Evolutionary conservation across 2,888 invertebrate species (phyloP).

Genomic region (Pediacus dermestoides): DNA sequence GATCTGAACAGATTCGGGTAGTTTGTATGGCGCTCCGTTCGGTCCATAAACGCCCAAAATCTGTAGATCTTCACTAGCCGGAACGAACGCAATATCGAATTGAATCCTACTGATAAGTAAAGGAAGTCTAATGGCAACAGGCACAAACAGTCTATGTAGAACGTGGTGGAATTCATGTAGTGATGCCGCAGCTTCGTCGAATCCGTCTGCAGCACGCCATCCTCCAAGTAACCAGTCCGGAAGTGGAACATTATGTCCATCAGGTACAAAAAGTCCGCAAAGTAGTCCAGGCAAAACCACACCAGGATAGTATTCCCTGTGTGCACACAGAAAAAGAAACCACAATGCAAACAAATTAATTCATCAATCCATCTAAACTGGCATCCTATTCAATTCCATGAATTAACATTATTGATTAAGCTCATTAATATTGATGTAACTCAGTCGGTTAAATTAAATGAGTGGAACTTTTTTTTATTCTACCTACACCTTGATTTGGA

Average conservation of each 20-base stretch:
- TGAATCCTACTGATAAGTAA: constrained; percentile 93
- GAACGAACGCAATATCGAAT: constrained; percentile 93
- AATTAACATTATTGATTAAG: too few relatives aligned
- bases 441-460: too few relatives aligned
- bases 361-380: too few relatives aligned
- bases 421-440: too few relatives aligned
- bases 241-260: constrained; percentile 97
- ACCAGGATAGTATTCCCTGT: constrained; percentile 80
- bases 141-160: constrained; percentile 98
- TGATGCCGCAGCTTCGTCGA: constrained; percentile 88
- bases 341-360: background rate
- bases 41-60: constrained; percentile 98
- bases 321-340: too few relatives aligned
- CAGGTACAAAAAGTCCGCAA: constrained; percentile 93
- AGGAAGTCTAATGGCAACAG: constrained; percentile 96
- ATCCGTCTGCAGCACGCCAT: constrained; percentile 96
- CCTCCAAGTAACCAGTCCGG: constrained; percentile 94
- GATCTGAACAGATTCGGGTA: constrained; percentile 96
- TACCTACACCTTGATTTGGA: too few relatives aligned
- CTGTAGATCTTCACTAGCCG: constrained; percentile 73
- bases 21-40: constrained; percentile 97
- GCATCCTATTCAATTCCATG: too few relatives aligned
- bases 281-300: constrained; percentile 97
- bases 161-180: constrained; percentile 92
- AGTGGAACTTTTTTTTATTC: too few relatives aligned